These are phyloP conservation scores for Apistogramma diplotaenia DNA, from an alignment of 2,113 vertebrate genomes.

Conservation along the genomic window DNA sequence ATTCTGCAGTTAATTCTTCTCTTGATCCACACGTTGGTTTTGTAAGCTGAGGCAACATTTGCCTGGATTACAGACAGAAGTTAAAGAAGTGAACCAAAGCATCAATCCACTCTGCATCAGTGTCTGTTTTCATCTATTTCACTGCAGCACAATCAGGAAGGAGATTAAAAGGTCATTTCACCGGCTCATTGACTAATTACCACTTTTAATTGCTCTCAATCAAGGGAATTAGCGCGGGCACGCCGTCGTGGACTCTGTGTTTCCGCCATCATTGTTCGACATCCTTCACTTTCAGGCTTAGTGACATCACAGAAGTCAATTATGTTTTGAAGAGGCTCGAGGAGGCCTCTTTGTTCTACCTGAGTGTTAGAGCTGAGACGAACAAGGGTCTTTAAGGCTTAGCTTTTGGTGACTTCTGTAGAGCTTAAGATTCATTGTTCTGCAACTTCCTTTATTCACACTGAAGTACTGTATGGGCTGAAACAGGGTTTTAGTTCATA, in stretches of 20 bases:
- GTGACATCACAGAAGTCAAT: conserved; percentile 68
- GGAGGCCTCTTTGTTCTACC: conserved; percentile 60
- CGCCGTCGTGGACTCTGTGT: conserved; percentile 54
- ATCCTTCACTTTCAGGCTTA: conserved; percentile 55
- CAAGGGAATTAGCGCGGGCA: conserved; percentile 72
- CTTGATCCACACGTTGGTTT: not conserved
- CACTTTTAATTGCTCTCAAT: conserved; percentile 76
- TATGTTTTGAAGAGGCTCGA: conserved; percentile 66
- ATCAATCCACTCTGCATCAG: conserved; percentile 22
- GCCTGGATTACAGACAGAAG: too few species aligned
- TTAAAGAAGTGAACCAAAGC: not conserved
- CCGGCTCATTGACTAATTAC: conserved; percentile 70
- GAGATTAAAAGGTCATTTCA: conserved; percentile 73
- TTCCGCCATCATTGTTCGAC: conserved; percentile 53
- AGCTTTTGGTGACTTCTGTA: not conserved
- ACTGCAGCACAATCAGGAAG: conserved; percentile 34
- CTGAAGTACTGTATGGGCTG: not conserved
- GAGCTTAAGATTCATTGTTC: conserved; percentile 12
- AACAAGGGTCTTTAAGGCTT: conserved; percentile 9
- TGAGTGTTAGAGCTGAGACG: conserved; percentile 30
- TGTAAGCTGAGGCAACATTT: too few species aligned
- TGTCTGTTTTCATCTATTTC: not conserved
- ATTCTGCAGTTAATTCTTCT: not conserved
- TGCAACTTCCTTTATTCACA: conserved; percentile 11
- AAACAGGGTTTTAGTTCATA: too few species aligned